A percentile compares a stretch with the other conserved stretches of the same genome.
Conservation (phyloP, 2,113 vertebrate genomes). For the Bos javanicus region DNA sequence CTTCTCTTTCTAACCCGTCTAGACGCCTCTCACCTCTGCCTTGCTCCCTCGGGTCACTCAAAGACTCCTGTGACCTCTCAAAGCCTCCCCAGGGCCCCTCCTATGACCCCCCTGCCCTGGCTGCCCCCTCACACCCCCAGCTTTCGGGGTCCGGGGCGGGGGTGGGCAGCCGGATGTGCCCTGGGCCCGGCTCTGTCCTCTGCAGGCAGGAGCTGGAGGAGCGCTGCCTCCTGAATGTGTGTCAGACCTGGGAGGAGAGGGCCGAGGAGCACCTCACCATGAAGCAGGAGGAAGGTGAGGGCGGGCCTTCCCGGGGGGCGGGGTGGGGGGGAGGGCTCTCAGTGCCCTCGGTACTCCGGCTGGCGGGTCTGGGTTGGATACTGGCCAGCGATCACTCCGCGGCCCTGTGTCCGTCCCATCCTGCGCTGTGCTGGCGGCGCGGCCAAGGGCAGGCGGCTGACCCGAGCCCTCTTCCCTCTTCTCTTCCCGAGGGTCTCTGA, state of each 20-base stretch:
- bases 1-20: no score
- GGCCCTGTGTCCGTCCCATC: not conserved
- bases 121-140: not conserved
- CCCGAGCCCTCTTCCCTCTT: not conserved
- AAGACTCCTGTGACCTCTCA: not conserved
- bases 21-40: not conserved
- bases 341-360: not conserved
- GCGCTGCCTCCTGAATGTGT: not conserved
- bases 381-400: accelerated
- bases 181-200: not conserved
- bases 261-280: conserved; percentile 22
- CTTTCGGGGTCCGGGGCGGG: not conserved
- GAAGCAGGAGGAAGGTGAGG: conserved; percentile 67
- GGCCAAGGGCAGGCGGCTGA: not conserved
- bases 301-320: not conserved
- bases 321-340: no score
- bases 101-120: accelerated
- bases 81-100: not conserved
- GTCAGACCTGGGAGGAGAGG: conserved; percentile 17
- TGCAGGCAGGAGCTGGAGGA: conserved; percentile 48
- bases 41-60: not conserved
- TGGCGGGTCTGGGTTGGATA: not conserved
- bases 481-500: not conserved
- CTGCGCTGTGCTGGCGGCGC: not conserved
- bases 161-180: not conserved